These are phyloP conservation scores for Dasypolia templi DNA, from an alignment of 2,888 invertebrate genomes.

Conservation along the genomic window DNA sequence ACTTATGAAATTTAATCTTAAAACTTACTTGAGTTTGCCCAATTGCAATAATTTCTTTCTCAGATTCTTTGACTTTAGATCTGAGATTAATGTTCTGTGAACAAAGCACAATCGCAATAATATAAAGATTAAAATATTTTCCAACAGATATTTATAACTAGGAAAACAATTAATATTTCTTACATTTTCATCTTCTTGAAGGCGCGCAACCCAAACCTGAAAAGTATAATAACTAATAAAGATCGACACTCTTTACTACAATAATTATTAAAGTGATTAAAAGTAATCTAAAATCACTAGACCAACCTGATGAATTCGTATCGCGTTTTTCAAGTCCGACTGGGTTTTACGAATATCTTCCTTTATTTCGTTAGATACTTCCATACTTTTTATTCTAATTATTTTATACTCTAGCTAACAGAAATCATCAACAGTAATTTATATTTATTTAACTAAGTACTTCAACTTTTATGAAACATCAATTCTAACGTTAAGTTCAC, in stretches of 20 bases:
- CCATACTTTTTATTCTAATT: slow-evolving; percentile 79
- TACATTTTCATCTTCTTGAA: slow-evolving; percentile 90
- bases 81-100: slow-evolving; percentile 89
- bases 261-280: slow-evolving; percentile 19
- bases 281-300: slow-evolving; percentile 45
- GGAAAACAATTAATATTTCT: slow-evolving; percentile 67
- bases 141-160: not conserved
- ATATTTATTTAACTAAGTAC: slow-evolving; percentile 22
- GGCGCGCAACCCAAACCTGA: slow-evolving; percentile 90
- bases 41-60: slow-evolving; percentile 90
- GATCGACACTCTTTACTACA: slow-evolving; percentile 25
- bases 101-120: slow-evolving; percentile 17
- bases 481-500: slow-evolving; percentile 44
- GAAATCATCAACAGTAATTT: slow-evolving; percentile 24
- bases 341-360: slow-evolving; percentile 91
- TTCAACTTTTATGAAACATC: slow-evolving; percentile 21
- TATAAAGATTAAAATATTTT: not conserved
- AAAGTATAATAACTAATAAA: slow-evolving; percentile 54
- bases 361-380: slow-evolving; percentile 91
- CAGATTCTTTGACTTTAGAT: slow-evolving; percentile 90
- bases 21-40: slow-evolving; percentile 91
- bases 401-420: slow-evolving; percentile 11
- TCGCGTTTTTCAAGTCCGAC: slow-evolving; percentile 91
- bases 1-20: not conserved
- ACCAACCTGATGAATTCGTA: slow-evolving; percentile 91